These are phyloP conservation scores for Atta texana DNA, from an alignment of 1,140 invertebrate genomes.

Conservation along the genomic window DNA sequence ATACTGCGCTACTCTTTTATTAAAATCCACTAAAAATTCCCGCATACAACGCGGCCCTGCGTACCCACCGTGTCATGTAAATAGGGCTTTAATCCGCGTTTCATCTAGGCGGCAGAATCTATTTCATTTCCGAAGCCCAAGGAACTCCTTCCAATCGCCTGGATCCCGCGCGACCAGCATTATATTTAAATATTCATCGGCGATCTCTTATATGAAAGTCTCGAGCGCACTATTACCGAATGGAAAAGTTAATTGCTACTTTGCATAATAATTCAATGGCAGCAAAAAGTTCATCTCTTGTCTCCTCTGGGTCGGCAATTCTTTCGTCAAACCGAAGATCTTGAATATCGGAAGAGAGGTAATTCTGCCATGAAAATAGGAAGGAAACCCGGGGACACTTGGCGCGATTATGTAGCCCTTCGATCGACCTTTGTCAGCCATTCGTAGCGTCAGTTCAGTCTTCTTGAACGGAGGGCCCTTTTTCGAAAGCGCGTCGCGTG, in stretches of 20 bases:
- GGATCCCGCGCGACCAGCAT: constrained; percentile 53
- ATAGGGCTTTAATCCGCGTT: constrained; percentile 58
- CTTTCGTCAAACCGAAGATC: constrained; percentile 55
- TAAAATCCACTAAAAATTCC: constrained; percentile 68
- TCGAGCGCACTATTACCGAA: constrained; percentile 67
- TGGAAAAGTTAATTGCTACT: constrained; percentile 79
- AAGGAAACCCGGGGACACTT: constrained; percentile 53
- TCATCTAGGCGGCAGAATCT: constrained; percentile 57
- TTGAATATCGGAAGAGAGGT: constrained; percentile 70
- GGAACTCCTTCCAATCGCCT: constrained; percentile 46
- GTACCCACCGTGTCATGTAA: constrained; percentile 53
- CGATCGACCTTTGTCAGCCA: constrained; percentile 49
- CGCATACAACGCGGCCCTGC: constrained; percentile 39
- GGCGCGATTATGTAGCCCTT: constrained; percentile 61
- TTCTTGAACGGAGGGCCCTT: not conserved
- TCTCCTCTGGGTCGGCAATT: constrained; percentile 26
- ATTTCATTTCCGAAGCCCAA: constrained; percentile 66
- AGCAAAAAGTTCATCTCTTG: constrained; percentile 63
- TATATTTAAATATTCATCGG: constrained; percentile 79
- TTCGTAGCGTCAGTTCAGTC: too few relatives aligned
- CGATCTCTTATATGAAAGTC: constrained; percentile 76
- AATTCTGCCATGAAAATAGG: constrained; percentile 64
- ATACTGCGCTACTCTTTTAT: constrained; percentile 52
- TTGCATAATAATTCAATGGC: constrained; percentile 81
- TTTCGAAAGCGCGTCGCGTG: constrained; percentile 41